phyloP scores from a whole-genome alignment of 2,113 vertebrate genomes.

The Petrocephalus microphthalmus region DNA sequence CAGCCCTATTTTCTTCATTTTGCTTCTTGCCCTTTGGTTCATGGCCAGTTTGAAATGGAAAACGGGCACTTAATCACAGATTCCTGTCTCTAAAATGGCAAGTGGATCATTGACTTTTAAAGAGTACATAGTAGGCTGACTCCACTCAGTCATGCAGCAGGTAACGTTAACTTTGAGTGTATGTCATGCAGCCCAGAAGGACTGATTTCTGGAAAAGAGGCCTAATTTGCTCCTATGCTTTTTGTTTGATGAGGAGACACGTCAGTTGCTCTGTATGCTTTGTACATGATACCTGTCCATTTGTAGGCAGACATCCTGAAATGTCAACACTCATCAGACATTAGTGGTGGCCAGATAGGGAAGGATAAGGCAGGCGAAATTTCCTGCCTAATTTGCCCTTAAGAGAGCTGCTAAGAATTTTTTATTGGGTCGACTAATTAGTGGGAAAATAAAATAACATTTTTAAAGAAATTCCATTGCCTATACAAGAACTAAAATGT shows the following conservation, averaged over 20 bases:
- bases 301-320: not conserved
- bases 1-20: not conserved
- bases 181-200: not conserved
- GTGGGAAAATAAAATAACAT: not conserved
- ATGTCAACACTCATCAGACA: not conserved
- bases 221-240: not conserved
- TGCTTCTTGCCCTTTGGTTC: not conserved
- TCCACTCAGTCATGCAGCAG: not conserved
- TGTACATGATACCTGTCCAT: not conserved
- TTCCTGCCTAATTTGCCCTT: not conserved
- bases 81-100: not conserved
- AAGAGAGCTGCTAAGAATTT: not conserved
- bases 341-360: not conserved
- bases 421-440: not conserved
- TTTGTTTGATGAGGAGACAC: not conserved
- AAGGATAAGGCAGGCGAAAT: not conserved
- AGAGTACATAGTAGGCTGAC: not conserved
- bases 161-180: not conserved
- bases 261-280: not conserved
- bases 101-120: not conserved
- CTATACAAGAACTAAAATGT: not conserved
- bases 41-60: not conserved
- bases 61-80: not conserved
- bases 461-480: not conserved
- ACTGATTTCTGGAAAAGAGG: not conserved